A percentile compares a stretch with the other conserved stretches of the same genome.
These are phyloP conservation scores for Andrena hattorfiana DNA, from an alignment of 2,888 invertebrate species.

Conservation along the genomic window DNA sequence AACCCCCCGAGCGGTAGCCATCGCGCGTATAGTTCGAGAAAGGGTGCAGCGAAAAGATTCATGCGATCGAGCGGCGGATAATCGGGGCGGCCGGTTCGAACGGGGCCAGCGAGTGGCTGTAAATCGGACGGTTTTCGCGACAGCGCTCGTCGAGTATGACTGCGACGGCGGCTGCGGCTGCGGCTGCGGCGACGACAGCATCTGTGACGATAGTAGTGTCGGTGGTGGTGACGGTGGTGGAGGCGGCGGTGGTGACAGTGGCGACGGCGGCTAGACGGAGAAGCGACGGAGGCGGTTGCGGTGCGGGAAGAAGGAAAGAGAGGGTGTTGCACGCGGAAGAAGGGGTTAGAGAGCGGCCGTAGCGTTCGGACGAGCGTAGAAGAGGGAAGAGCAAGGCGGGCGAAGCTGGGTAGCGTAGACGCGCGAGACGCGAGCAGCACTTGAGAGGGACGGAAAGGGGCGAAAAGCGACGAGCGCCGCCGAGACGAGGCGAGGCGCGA, in stretches of 20 bases:
- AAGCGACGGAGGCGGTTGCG: slow-evolving; percentile 16
- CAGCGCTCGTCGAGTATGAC: slow-evolving; percentile 44
- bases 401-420: slow-evolving; percentile 39
- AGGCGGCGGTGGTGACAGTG: slow-evolving; percentile 2
- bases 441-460: slow-evolving; percentile 66
- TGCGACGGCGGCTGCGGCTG: slow-evolving; percentile 38
- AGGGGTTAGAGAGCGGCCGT: slow-evolving; percentile 38
- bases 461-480: slow-evolving; percentile 68
- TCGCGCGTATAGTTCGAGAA: background rate
- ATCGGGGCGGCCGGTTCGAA: background rate
- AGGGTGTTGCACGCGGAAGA: slow-evolving; percentile 39
- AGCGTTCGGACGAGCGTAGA: background rate
- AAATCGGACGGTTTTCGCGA: slow-evolving; percentile 64
- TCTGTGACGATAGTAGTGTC: slow-evolving; percentile 28
- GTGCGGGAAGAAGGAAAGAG: slow-evolving; percentile 22
- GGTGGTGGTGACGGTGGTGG: slow-evolving; percentile 3
- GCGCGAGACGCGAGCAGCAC: slow-evolving; percentile 44
- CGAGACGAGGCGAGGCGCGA: slow-evolving; percentile 73
- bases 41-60: background rate
- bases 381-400: slow-evolving; percentile 1
- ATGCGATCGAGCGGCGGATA: background rate
- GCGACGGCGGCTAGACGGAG: slow-evolving; percentile 12
- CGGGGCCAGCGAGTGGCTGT: slow-evolving; percentile 5
- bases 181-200: slow-evolving; percentile 52
- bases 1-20: no score